Evolutionary conservation across 1,140 invertebrate genomes (phyloP), one percentile per base, ranked within the genome.

Genomic region (Lamellibrachia luymesi): DNA sequence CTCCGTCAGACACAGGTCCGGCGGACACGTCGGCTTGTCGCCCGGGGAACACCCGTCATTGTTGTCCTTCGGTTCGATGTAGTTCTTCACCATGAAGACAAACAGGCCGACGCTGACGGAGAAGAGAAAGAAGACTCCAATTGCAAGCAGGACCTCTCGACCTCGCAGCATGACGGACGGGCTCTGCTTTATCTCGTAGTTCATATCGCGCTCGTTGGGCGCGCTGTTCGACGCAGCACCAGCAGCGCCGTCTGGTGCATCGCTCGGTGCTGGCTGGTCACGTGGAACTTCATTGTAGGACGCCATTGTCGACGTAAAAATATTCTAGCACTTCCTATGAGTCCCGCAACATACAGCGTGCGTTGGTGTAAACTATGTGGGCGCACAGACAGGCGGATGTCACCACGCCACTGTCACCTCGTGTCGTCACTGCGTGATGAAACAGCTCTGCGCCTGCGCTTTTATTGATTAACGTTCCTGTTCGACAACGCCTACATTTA

Each of bases 81-180:
- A 93, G 91, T 51, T 51, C 25, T 92, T 64, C 17, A 93, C 93
- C 91, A 93, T 92, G 89, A 93, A 50, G 38, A 80, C 64, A 80
- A 80, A 80, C 64, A 93, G 50, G 25, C 93, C 93, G 51, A 92
- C 89, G 64, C 90, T 89, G 27, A 93, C 91, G 51, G 93, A 91
- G 49, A 93, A 92, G 51, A 93, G 89, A 38, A 93, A 93, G 91
- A 93, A 93, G 51, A 93, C 91, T 10, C 90, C 56, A 50, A 93
- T 93, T 91, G 93, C 93, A 49, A 93, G 92, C 64, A 93, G 91
- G 25, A 93, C 93, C 91, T 93, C 93, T 50, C 93, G 91, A 22
- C 93, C 91, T 2, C 93, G 51, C 1, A 93, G 93, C 51, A 92
- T 92, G 91, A 92, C 92, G 92, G 64, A 22, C 64, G 64, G 64